A percentile compares a stretch with the other conserved stretches of the same genome.
Conservation (phyloP, 2,888 invertebrate species). For the Euplexia lucipara region DNA sequence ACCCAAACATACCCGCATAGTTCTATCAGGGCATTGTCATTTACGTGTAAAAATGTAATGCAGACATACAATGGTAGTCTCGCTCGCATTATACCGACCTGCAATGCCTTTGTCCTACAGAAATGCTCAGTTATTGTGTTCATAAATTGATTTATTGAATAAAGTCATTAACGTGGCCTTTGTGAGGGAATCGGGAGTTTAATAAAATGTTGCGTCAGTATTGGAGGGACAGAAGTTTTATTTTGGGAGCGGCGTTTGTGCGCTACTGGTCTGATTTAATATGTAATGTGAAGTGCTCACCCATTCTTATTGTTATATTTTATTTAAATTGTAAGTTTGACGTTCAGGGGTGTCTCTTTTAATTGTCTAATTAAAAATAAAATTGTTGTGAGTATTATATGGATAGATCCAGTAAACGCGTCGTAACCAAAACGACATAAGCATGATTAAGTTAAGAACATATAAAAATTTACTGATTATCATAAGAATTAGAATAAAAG, state of each 20-base stretch:
- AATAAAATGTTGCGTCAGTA: conserved; percentile 63
- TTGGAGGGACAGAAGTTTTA: conserved; percentile 44
- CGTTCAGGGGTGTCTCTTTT: too few relatives aligned
- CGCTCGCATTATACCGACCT: conserved; percentile 49
- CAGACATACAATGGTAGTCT: conserved; percentile 66
- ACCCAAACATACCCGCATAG: conserved; percentile 33
- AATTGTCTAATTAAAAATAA: too few relatives aligned
- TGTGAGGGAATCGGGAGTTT: conserved; percentile 66
- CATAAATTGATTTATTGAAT: conserved; percentile 76
- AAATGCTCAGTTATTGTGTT: conserved; percentile 66
- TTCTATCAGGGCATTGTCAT: conserved; percentile 48
- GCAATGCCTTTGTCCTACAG: conserved; percentile 51
- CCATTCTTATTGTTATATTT: too few relatives aligned
- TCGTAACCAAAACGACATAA: too few relatives aligned
- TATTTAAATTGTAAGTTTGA: too few relatives aligned
- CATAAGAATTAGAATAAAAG: too few relatives aligned
- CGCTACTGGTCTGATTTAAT: background rate
- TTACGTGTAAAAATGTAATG: conserved; percentile 72
- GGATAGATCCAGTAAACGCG: too few relatives aligned
- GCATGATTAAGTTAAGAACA: too few relatives aligned
- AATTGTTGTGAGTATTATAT: too few relatives aligned
- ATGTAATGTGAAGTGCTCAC: too few relatives aligned
- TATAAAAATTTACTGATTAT: too few relatives aligned
- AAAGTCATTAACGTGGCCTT: conserved; percentile 75
- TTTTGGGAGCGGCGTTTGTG: background rate